Evolutionary conservation across 2,797 vertebrate genomes (phyloP), one percentile per base, ranked within the genome.

Genomic region (Chloroceryle inda): DNA sequence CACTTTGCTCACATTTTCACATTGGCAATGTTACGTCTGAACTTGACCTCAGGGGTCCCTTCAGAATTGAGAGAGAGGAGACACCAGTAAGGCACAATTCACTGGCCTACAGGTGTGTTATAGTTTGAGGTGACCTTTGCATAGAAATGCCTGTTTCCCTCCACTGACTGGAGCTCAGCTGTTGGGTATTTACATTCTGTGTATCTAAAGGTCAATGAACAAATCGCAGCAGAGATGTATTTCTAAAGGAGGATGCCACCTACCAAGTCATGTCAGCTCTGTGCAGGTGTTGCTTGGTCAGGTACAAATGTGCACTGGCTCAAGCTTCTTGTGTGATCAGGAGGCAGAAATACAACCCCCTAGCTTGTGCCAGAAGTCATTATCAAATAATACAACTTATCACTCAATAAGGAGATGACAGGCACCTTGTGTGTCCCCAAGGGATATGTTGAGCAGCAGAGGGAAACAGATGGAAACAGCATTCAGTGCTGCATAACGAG

Each of bases 191-290:
- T 38, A 16, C 4, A 11, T 15, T 18, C n/a, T 0, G 0, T 9
- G 3, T 23, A n/a, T 50, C 44, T 87, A 47, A 66, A 82, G 35
- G 15, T 42, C 59, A 69, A 7, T 38, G 16, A 82, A 29, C 59
- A 73, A 76, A 85, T 38, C 4, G 1, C 52, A 67, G 2, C 47
- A 77, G 27, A 8, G 55, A 16, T 50, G 7, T 77, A 11, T 49
- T 88, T 75, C 61, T 64, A 26, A 83, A 72, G 40, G 56, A 90
- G 23, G 49, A 12, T 1, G 0, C 4, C 55, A 71, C 31, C 22
- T 56, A 69, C 15, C 5, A 38, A 35, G 22, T 33, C 66, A 50
- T 0, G 0, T 24, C 52, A 63, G 24, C 9, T 72, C 33, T 61
- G 40, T 75, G 49, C 24, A 64, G 23, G 23, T 27, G 7, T 47